Evolutionary conservation across 92 coral and sea anemone genomes (phyloP).

Genomic region (Epizoanthus ramosus): DNA sequence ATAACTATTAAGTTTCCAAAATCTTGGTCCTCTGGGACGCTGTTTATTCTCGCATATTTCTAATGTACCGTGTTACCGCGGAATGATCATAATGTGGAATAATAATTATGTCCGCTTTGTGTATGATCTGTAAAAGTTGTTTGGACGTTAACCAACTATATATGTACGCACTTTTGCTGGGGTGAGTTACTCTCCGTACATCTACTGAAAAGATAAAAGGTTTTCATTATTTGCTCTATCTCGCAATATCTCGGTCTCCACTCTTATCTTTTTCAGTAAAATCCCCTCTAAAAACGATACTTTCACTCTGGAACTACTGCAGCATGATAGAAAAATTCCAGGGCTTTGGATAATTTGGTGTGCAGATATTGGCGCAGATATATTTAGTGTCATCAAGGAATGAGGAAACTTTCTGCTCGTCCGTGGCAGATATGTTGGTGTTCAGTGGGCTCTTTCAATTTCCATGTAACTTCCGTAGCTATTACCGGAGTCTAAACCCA

Average conservation of each 20-base stretch:
- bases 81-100: constrained; percentile 31
- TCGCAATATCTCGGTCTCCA: constrained; percentile 1
- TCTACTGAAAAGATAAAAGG: too few species aligned
- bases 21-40: constrained; percentile 10
- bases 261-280: not conserved
- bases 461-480: too few species aligned
- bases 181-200: not conserved
- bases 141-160: constrained; percentile 22
- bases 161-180: constrained; percentile 4
- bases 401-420: too few species aligned
- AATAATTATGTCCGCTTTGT: not conserved
- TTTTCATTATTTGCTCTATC: too few species aligned
- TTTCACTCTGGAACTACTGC: not conserved
- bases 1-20: constrained; percentile 8
- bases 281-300: not conserved
- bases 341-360: constrained; percentile 5
- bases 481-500: too few species aligned
- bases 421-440: too few species aligned
- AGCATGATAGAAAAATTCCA: not conserved
- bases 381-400: not conserved
- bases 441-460: too few species aligned
- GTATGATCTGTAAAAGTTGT: not conserved
- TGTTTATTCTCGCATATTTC: not conserved
- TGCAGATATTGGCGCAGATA: constrained; percentile 10
- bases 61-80: not conserved